Evolutionary conservation across 2,797 vertebrate genomes (phyloP), one percentile per base, ranked within the genome.

Genomic region (Melanotaenia parkinsoni): DNA sequence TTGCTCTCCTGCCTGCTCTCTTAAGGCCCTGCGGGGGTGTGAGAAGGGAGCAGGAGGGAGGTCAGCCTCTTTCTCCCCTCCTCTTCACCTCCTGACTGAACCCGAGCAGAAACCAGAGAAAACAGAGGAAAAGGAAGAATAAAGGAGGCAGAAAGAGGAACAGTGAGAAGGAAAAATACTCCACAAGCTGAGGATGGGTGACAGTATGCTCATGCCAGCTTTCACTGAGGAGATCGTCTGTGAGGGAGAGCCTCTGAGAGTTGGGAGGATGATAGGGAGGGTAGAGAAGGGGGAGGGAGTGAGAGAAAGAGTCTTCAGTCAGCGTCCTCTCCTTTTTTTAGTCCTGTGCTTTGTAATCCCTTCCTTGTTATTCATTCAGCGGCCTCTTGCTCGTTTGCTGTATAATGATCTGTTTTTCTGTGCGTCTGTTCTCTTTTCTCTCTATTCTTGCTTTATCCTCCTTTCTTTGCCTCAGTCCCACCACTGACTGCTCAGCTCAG

Each of bases 401-500:
- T 84, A 83, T 91, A 88, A 90, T 89, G 87, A 89, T 88, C 77
- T 87, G 83, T 84, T 88, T 85, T 84, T 82, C 80, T 89, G 73
- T 70, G 77, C 80, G 82, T 85, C 68, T 86, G 76, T 75, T 87
- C 83, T 82, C 77, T 43, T 81, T 80, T 86, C 86, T 83, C 84
- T 87, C 79, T 88, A 72, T 88, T 84, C 83, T 58, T 79, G 79
- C 80, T 86, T 80, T 84, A 83, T 90, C 88, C 88, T 87, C 74
- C 78, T 72, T 88, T 86, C 83, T 91, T 88, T 88, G 88, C 85
- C 84, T 93, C 85, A 74, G 89, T 92, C 89, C 91, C 92, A 90
- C 91, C 85, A 91, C 92, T 85, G 93, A 94, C 92, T 95, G 90
- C 88, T 82, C 89, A 86, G 87, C 89, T 90, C 72, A 80, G 70